Evolutionary conservation across 2,113 vertebrate species (phyloP).

Genomic region (Cariama cristata): DNA sequence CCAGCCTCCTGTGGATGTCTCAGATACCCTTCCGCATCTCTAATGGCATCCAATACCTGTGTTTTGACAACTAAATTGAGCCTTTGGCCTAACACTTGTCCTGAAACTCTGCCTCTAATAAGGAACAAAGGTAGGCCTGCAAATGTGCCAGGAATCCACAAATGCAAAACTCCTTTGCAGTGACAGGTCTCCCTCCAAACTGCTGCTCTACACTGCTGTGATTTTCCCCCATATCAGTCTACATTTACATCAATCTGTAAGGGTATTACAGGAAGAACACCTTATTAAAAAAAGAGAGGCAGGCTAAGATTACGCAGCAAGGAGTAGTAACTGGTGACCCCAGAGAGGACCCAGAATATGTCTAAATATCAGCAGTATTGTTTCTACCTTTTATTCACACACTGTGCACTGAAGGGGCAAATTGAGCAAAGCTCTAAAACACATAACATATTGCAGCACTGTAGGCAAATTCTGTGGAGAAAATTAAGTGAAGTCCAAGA

Average conservation of each 20-base stretch:
- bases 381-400: not conserved
- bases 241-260: not conserved
- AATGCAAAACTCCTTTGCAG: not conserved
- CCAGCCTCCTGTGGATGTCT: not conserved
- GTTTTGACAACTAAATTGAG: not conserved
- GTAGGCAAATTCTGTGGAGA: not conserved
- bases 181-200: not conserved
- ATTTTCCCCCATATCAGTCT: not conserved
- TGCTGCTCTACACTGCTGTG: not conserved
- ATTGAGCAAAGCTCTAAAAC: not conserved
- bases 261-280: not conserved
- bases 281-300: not conserved
- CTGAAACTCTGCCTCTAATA: not conserved
- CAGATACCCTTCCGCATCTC: not conserved
- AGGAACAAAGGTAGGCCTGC: not conserved
- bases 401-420: not conserved
- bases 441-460: not conserved
- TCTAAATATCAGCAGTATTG: not conserved
- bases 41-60: not conserved
- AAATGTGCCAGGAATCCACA: not conserved
- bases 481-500: not conserved
- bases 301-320: not conserved
- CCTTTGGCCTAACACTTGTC: not conserved
- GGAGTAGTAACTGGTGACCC: not conserved
- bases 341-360: not conserved